Base-by-base conservation (phyloP, 2,888 invertebrate species). In the Pheosia gnoma region DNA sequence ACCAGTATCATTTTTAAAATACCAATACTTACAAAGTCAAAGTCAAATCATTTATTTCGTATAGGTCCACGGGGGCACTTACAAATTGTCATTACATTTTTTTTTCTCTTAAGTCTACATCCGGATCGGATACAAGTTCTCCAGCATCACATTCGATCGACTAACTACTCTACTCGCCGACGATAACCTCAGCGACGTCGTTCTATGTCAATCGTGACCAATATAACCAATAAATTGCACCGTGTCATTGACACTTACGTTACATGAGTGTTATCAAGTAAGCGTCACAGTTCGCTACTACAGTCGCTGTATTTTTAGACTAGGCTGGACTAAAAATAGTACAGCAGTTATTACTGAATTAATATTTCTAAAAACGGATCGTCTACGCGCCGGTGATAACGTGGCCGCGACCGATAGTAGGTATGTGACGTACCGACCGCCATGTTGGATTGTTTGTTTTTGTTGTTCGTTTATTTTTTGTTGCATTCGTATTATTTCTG, bases 281-380 rank as follows among this genome's bases (percentile, higher is more conserved):
- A 87, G 83, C 92, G 91, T 90, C 93, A 91, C 85, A 85, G 84
- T 70, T 82, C 87, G 81, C 68, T 59, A 75, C 80, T 80, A 79
- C 81, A 86, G 79, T 78, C 81, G 86, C 78, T 59, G 84, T 93
- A 93, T 93, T 91, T 93, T 93, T 93, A 93, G 93, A 86, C 90
- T 92, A 92, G 92, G 89, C 88, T 87, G 85, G 73, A 90, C 93
- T 93, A 93, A 91, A 93, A 91, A 93, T 93, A 93, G 93, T 89
- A 83, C 85, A 83, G 82, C 87, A 81, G 91, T 93, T 93, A 93
- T 93, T 90, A 93, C 91, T 90, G 92, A 91, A 93, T 93, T 93
- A 93, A 93, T 93, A 93, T 93, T 93, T 93, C 93, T 93, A 93
- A 93, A 93, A 93, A 93, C 86, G 91, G 93, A 92, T 86, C 88